Percentiles rank a stretch among this genome's conserved stretches.
phyloP scores from a whole-genome alignment of 2,113 vertebrate genomes.

The Bettongia penicillata region DNA sequence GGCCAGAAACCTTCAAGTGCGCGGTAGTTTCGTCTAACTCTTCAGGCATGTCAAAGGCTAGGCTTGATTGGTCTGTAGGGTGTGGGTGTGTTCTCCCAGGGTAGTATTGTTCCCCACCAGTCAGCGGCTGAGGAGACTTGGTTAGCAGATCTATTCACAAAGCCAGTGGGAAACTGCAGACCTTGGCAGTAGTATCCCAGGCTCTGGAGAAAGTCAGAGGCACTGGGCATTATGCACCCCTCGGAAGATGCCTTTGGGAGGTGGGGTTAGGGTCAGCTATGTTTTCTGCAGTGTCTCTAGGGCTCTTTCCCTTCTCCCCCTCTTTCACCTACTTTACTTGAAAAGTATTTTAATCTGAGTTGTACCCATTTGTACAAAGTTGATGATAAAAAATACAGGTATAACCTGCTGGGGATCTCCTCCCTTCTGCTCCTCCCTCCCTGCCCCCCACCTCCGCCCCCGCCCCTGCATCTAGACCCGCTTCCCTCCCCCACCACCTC shows the following conservation, averaged over 20 bases:
- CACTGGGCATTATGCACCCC: background rate
- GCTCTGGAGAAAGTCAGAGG: background rate
- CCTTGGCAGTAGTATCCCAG: background rate
- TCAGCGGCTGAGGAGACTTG: background rate
- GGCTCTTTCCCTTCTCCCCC: background rate
- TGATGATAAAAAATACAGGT: background rate
- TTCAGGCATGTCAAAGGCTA: background rate
- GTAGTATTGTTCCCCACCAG: background rate
- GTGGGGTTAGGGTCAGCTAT: background rate
- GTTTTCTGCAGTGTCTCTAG: background rate
- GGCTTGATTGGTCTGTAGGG: background rate
- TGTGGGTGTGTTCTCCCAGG: background rate
- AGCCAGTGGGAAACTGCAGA: too few species aligned
- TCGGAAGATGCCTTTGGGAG: background rate
- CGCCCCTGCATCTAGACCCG: background rate
- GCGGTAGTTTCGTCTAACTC: background rate
- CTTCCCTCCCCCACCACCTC: background rate
- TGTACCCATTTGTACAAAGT: background rate
- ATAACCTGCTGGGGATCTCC: background rate
- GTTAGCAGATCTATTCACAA: background rate
- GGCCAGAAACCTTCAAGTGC: background rate
- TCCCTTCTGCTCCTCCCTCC: background rate
- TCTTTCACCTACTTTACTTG: background rate
- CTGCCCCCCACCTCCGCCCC: fast-evolving
- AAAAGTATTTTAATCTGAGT: background rate